A percentile compares a stretch with the other conserved stretches of the same genome.
These are phyloP conservation scores for Tetranychus urticae DNA, from an alignment of 1,140 invertebrate genomes.

Conservation along the genomic window DNA sequence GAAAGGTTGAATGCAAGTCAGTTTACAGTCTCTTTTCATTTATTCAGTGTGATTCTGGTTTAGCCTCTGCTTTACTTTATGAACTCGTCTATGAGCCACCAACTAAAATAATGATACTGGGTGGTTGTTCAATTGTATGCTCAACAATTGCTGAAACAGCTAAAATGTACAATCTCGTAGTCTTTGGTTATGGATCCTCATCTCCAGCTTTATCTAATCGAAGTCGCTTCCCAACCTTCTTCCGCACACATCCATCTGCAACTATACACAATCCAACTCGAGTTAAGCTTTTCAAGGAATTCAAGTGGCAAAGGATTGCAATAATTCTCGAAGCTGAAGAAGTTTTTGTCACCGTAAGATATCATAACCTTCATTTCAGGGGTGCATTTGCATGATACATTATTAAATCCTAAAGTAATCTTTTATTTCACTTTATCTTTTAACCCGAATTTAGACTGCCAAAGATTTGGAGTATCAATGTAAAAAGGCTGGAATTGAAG, in stretches of 20 bases:
- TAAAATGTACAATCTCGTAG: slow-evolving; percentile 98
- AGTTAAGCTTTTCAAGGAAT: slow-evolving; percentile 86
- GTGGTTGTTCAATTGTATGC: slow-evolving; percentile 95
- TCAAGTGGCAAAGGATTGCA: slow-evolving; percentile 84
- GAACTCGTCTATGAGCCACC: slow-evolving; percentile 89
- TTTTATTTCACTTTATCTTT: neutral
- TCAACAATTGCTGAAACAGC: slow-evolving; percentile 96
- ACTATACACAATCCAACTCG: slow-evolving; percentile 97
- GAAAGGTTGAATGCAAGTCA: neutral
- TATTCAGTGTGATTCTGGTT: slow-evolving; percentile 80
- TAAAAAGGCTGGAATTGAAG: slow-evolving; percentile 75
- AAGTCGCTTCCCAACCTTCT: slow-evolving; percentile 86
- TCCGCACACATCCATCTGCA: slow-evolving; percentile 94
- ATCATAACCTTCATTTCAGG: neutral
- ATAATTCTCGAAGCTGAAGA: slow-evolving; percentile 96
- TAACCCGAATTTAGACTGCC: slow-evolving; percentile 43
- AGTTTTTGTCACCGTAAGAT: slow-evolving; percentile 80
- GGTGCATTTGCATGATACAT: neutral
- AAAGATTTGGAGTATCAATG: slow-evolving; percentile 87
- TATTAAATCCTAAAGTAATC: neutral
- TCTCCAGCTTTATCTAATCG: slow-evolving; percentile 94
- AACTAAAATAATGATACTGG: slow-evolving; percentile 79
- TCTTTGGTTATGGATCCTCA: slow-evolving; percentile 91
- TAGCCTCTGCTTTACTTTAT: slow-evolving; percentile 93
- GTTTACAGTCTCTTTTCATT: neutral